phyloP scores from a whole-genome alignment of 2,113 vertebrate species.

The Vidua chalybeata region DNA sequence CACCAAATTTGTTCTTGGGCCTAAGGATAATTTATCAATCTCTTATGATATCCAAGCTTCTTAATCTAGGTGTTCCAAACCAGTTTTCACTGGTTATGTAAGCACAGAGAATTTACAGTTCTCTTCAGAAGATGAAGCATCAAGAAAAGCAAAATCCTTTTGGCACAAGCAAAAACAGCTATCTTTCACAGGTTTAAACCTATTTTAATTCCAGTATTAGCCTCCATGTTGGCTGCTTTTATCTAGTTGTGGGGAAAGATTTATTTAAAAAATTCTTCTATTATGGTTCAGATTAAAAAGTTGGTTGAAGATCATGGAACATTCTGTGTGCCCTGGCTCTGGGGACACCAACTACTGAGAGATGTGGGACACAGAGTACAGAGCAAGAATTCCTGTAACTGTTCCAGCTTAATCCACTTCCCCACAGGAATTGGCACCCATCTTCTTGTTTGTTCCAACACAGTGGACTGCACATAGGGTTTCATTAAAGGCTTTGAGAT shows the following conservation, averaged over 20 bases:
- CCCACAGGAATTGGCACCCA: background rate
- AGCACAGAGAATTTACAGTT: background rate
- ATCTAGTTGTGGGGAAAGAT: background rate
- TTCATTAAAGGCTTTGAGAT: background rate
- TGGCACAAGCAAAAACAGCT: background rate
- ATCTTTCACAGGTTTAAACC: background rate
- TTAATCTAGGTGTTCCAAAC: background rate
- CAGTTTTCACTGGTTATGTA: background rate
- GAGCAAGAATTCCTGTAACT: background rate
- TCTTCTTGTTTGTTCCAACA: background rate
- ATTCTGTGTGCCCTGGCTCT: background rate
- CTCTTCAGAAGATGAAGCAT: background rate
- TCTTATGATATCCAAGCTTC: background rate
- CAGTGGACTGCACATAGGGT: background rate
- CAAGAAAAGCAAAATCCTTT: background rate
- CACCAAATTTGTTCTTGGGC: background rate
- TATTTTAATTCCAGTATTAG: background rate
- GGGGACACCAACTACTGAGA: background rate
- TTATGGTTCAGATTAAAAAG: background rate
- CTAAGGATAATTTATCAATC: background rate
- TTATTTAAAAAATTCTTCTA: background rate
- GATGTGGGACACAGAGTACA: background rate
- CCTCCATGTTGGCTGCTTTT: background rate
- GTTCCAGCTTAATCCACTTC: conserved; percentile 12
- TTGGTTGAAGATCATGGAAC: background rate